Conservation (phyloP, 2,888 invertebrate genomes). For the Leptinotarsa rubiginosa region DNA sequence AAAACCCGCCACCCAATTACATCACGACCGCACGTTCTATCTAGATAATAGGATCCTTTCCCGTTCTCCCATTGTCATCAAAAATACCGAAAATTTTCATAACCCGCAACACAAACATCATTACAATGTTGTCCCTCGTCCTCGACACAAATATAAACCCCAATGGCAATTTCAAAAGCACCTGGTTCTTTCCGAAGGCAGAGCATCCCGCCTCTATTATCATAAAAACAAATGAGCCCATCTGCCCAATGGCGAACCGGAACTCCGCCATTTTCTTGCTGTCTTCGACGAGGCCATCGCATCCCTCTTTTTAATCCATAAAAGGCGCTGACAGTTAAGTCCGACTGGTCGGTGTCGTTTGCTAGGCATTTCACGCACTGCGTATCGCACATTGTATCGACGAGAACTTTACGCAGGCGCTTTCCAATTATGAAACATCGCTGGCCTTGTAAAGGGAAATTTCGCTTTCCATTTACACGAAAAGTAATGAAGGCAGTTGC, state of each 20-base stretch:
- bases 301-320: constrained; percentile 64
- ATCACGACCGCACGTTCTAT: background rate
- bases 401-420: constrained; percentile 55
- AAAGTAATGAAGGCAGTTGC: background rate
- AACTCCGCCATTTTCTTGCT: constrained; percentile 63
- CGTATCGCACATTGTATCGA: constrained; percentile 60
- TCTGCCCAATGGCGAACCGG: constrained; percentile 61
- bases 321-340: constrained; percentile 51
- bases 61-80: constrained; percentile 19
- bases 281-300: constrained; percentile 51
- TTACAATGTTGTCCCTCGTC: constrained; percentile 9
- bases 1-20: constrained; percentile 4
- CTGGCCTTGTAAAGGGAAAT: constrained; percentile 7
- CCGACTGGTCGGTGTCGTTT: constrained; percentile 33
- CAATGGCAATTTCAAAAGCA: constrained; percentile 37
- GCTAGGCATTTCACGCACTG: constrained; percentile 54
- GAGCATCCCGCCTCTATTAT: constrained; percentile 55
- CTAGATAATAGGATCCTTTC: constrained; percentile 15
- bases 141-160: constrained; percentile 24
- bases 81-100: constrained; percentile 17
- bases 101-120: constrained; percentile 21
- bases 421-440: constrained; percentile 28
- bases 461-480: constrained; percentile 7
- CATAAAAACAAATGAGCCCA: constrained; percentile 62
- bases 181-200: constrained; percentile 38